These are phyloP conservation scores for Rotaria sp. DNA, from an alignment of 2,888 invertebrate species.

Conservation along the genomic window DNA sequence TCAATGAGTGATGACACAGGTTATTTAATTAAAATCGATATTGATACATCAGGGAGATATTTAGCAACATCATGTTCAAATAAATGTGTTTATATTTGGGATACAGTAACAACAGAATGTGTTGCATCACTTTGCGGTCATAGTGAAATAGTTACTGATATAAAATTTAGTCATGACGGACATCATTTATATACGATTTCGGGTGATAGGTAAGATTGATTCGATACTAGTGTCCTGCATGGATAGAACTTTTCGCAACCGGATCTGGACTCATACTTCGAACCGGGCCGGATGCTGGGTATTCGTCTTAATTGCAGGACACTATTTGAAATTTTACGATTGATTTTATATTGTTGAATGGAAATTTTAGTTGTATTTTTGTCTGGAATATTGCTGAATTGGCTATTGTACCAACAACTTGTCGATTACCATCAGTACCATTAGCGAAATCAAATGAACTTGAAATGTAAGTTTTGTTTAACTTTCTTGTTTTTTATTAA, in stretches of 20 bases:
- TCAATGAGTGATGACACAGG: conserved; percentile 73
- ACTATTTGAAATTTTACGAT: not conserved
- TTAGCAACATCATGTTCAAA: conserved; percentile 92
- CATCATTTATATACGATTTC: conserved; percentile 81
- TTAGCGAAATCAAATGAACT: not conserved
- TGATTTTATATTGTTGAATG: not conserved
- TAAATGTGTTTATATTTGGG: conserved; percentile 85
- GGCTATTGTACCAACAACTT: not conserved
- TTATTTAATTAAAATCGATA: conserved; percentile 75
- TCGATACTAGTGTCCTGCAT: too few species aligned
- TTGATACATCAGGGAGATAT: conserved; percentile 79
- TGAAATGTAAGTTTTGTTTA: not conserved
- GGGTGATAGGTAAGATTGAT: conserved; percentile 51
- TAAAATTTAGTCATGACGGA: conserved; percentile 78
- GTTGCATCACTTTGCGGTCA: conserved; percentile 85
- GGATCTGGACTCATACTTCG: too few species aligned
- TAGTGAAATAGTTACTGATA: conserved; percentile 82
- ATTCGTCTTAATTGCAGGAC: too few species aligned
- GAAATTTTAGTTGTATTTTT: conserved; percentile 4
- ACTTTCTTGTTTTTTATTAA: not conserved
- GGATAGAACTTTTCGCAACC: too few species aligned
- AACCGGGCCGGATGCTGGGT: too few species aligned
- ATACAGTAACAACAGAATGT: conserved; percentile 87
- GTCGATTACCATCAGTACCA: not conserved
- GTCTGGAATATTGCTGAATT: conserved; percentile 21